These are phyloP conservation scores for Neopipo cinnamomea DNA, from an alignment of 2,113 vertebrate genomes.

Conservation along the genomic window DNA sequence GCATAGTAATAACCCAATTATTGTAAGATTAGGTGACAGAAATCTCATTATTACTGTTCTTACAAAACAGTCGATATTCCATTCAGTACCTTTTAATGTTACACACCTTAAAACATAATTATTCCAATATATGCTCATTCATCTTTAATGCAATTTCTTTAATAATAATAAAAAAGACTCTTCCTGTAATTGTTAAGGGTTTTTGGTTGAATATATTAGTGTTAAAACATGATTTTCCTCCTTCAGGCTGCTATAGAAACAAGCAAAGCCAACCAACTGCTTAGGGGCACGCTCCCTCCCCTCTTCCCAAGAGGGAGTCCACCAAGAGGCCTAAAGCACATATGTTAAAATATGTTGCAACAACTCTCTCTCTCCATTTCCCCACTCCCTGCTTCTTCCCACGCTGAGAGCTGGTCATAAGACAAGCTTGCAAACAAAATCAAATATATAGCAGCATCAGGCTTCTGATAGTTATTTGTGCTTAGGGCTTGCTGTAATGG, in stretches of 20 bases:
- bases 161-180: conserved; percentile 65
- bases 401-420: conserved; percentile 68
- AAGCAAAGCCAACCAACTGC: conserved; percentile 68
- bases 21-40: conserved; percentile 81
- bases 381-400: conserved; percentile 45
- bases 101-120: conserved; percentile 80
- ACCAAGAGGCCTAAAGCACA: conserved; percentile 50
- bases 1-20: conserved; percentile 86
- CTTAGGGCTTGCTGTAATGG: background rate
- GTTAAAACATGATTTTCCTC: conserved; percentile 68
- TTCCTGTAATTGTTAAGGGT: conserved; percentile 67
- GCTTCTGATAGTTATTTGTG: conserved; percentile 5
- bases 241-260: conserved; percentile 71
- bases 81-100: conserved; percentile 81
- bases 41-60: conserved; percentile 82
- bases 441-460: conserved; percentile 63
- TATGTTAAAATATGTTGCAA: conserved; percentile 50
- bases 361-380: conserved; percentile 25
- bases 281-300: conserved; percentile 22
- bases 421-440: conserved; percentile 72
- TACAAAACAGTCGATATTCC: conserved; percentile 80
- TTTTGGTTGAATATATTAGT: conserved; percentile 63
- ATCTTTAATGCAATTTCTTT: conserved; percentile 81
- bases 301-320: conserved; percentile 42
- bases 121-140: conserved; percentile 77